Conservation (phyloP, 1,140 invertebrate genomes). For the Aphaenogaster rudis region DNA sequence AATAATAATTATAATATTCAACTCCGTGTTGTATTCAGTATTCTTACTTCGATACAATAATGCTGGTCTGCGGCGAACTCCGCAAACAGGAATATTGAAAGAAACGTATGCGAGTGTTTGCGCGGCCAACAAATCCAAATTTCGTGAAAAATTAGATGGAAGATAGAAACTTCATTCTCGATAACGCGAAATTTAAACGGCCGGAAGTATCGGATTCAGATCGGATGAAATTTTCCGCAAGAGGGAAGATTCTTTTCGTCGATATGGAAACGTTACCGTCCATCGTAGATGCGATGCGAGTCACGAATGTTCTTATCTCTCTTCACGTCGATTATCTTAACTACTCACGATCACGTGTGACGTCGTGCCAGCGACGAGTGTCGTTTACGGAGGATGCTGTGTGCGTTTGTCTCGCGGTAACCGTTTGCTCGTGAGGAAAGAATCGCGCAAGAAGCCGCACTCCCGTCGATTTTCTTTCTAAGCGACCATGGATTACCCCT, state of each 20-base stretch:
- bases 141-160: constrained; percentile 29
- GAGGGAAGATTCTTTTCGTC: constrained; percentile 14
- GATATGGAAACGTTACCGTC: constrained; percentile 36
- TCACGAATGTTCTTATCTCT: constrained; percentile 31
- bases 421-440: constrained; percentile 2
- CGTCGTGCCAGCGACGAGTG: constrained; percentile 14
- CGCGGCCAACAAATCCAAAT: neutral
- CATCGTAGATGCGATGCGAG: constrained; percentile 16
- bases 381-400: constrained; percentile 10
- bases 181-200: constrained; percentile 22
- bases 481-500: constrained; percentile 27
- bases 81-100: neutral
- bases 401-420: constrained; percentile 32
- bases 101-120: constrained; percentile 45
- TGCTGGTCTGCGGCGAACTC: neutral
- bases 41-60: neutral
- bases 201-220: constrained; percentile 26
- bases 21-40: neutral
- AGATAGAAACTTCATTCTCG: constrained; percentile 26
- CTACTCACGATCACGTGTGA: constrained; percentile 3
- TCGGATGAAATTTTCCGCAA: neutral
- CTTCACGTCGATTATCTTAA: neutral
- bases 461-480: constrained; percentile 47
- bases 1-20: constrained; percentile 28
- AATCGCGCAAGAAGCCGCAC: constrained; percentile 31